Base-by-base conservation (phyloP, 1,140 invertebrate genomes). In the Phymastichus coffea region DNA sequence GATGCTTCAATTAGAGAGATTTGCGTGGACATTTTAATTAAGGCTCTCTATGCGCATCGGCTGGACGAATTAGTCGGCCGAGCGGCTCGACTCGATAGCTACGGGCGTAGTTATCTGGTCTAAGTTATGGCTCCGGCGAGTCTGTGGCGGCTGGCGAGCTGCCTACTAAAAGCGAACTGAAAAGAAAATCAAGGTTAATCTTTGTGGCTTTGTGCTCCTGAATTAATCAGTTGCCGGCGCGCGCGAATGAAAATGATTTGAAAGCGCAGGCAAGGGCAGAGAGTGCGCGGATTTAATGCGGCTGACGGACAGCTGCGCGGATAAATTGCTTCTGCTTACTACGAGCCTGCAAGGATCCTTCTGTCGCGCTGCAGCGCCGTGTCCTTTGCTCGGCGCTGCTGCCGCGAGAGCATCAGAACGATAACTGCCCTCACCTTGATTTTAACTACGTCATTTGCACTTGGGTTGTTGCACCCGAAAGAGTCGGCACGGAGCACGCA, bases 21-120 rank as follows among this genome's bases (percentile, higher is more conserved):
- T 65, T 64, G 63, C 63, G 55, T 64, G 59, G 58, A 67, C 63
- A 47, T 63, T 70, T 70, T 70, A 71, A 72, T 73, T 73, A 66
- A 57, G 49, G 51, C 33, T 47, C 22, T 61, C 55, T 8, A 20
- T 8, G n/a, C 28, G n/a, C n/a, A n/a, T 54, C 37, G 9, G 19
- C 30, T 44, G n/a, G 37, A 12, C 12, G 12, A 23, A n/a, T n/a
- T n/a, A n/a, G n/a, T n/a, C n/a, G n/a, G 33, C 33, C 23, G 30
- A 51, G 28, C 15, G 2, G n/a, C n/a, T n/a, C n/a, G n/a, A n/a
- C n/a, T n/a, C n/a, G n/a, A n/a, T n/a, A n/a, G n/a, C n/a, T 28
- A 48, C 22, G 40, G 35, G 35, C 35, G 35, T 38, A 38, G 35
- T 38, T 38, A 38, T n/a, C 35, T n/a, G 9, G 14, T 38, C 35